These are phyloP conservation scores for Heliconius hortense DNA, from an alignment of 2,888 invertebrate genomes.

Conservation along the genomic window DNA sequence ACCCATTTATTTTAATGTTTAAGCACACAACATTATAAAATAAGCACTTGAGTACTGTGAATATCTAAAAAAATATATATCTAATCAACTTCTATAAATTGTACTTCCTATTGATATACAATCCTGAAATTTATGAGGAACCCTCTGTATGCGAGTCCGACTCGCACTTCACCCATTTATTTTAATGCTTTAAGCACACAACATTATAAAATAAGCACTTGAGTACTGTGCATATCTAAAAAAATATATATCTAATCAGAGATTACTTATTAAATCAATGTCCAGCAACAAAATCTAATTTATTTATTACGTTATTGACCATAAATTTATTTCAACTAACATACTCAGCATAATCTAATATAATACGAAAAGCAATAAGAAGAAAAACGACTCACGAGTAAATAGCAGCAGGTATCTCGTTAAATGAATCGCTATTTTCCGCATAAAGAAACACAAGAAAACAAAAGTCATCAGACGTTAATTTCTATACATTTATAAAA, in stretches of 20 bases:
- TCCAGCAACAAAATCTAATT: not conserved
- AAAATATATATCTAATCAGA: not conserved
- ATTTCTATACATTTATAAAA: conserved; percentile 3
- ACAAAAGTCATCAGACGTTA: conserved; percentile 23
- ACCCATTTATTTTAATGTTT: too few relatives aligned
- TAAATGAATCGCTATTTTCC: conserved; percentile 19
- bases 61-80: not conserved
- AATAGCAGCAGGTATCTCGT: conserved; percentile 14
- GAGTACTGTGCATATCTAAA: too few relatives aligned
- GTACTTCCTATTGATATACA: too few relatives aligned
- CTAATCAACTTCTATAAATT: too few relatives aligned
- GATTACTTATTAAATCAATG: not conserved
- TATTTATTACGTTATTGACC: not conserved
- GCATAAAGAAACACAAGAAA: conserved; percentile 7
- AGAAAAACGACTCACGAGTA: not conserved
- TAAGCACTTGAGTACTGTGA: too few relatives aligned
- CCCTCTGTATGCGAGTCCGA: too few relatives aligned
- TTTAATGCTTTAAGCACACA: not conserved
- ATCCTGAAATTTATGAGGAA: too few relatives aligned
- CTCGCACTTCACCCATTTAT: too few relatives aligned
- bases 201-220: not conserved
- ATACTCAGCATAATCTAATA: conserved; percentile 12
- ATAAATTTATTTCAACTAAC: conserved; percentile 8
- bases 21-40: not conserved
- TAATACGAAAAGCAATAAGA: conserved; percentile 7